phyloP scores from a whole-genome alignment of 2,113 vertebrate species.

The Pagrus major region DNA sequence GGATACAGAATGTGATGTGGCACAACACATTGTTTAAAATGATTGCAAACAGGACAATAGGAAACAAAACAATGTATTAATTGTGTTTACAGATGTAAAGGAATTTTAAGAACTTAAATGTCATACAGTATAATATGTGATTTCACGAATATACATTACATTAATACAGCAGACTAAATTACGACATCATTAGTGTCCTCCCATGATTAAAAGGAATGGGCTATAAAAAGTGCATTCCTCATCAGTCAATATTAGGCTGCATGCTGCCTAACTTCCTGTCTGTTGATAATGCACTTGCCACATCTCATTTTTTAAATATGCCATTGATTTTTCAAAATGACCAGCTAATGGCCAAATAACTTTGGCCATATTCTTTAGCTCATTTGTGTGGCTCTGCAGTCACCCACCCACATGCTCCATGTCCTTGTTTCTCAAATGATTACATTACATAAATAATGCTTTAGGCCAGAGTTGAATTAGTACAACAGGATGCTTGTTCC shows the following conservation, averaged over 20 bases:
- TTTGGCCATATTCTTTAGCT: slow-evolving; percentile 32
- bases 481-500: slow-evolving; percentile 66
- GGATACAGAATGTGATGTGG: neutral
- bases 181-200: neutral
- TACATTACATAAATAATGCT: slow-evolving; percentile 76
- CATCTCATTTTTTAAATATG: slow-evolving; percentile 12
- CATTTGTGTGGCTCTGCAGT: slow-evolving; percentile 46
- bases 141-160: neutral
- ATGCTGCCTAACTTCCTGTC: neutral
- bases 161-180: neutral
- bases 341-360: slow-evolving; percentile 23
- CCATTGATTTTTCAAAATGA: slow-evolving; percentile 11
- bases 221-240: neutral
- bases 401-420: slow-evolving; percentile 45
- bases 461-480: slow-evolving; percentile 60
- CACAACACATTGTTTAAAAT: neutral
- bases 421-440: slow-evolving; percentile 70
- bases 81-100: neutral
- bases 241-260: neutral
- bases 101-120: neutral
- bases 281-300: neutral
- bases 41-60: neutral
- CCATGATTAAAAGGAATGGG: neutral
- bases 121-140: neutral
- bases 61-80: neutral